Percentiles rank a stretch among this genome's conserved stretches.
These are phyloP conservation scores for Brachionus sp. DNA, from an alignment of 1,140 invertebrate genomes.

Conservation along the genomic window DNA sequence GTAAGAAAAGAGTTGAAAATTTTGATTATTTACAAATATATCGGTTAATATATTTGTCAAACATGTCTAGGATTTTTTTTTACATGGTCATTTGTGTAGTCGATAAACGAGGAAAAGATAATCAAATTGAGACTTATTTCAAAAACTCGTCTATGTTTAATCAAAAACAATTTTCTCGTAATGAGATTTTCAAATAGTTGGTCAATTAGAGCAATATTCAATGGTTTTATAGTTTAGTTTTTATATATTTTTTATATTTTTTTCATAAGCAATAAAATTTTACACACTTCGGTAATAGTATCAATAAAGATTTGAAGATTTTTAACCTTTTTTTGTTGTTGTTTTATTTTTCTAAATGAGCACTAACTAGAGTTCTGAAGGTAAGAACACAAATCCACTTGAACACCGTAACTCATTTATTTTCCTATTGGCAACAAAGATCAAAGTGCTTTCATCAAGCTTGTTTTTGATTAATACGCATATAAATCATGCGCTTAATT, in stretches of 20 bases:
- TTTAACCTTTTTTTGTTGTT: constrained; percentile 19
- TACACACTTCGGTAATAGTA: not conserved
- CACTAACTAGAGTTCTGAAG: not conserved
- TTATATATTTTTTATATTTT: too few species aligned
- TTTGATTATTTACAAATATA: constrained; percentile 40
- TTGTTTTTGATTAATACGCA: not conserved
- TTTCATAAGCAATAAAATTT: constrained; percentile 16
- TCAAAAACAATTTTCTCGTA: constrained; percentile 18
- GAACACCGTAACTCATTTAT: not conserved
- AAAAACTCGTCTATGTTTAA: constrained; percentile 31
- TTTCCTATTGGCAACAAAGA: not conserved
- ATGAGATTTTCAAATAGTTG: constrained; percentile 9
- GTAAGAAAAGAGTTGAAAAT: not conserved
- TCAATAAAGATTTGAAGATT: constrained; percentile 35
- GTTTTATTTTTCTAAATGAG: not conserved
- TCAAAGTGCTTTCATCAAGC: constrained; percentile 15
- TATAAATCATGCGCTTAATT: constrained; percentile 19
- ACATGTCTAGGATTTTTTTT: constrained; percentile 32
- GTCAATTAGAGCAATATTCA: not conserved
- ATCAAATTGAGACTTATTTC: constrained; percentile 37
- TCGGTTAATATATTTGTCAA: constrained; percentile 44
- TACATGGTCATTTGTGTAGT: constrained; percentile 33
- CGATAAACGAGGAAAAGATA: constrained; percentile 1
- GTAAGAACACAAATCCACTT: not conserved
- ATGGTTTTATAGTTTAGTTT: not conserved